These are phyloP conservation scores for Labeo calbasu DNA, from an alignment of 2,797 vertebrate genomes.

Conservation along the genomic window DNA sequence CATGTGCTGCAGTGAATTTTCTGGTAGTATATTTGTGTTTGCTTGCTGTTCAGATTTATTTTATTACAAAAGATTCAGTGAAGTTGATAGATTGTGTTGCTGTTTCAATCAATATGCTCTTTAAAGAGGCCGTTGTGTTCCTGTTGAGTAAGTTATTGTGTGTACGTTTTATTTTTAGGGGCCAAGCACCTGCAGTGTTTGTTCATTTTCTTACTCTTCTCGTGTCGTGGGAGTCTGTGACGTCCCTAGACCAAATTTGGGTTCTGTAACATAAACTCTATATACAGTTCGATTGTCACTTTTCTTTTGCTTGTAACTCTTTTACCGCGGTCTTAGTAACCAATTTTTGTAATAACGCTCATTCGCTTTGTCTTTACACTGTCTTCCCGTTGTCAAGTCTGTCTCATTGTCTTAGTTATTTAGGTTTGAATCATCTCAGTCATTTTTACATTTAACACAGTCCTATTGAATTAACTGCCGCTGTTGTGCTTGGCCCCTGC, in stretches of 20 bases:
- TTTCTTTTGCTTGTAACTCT: conserved; percentile 14
- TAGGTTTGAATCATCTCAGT: neutral
- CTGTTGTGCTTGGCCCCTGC: conserved; percentile 6
- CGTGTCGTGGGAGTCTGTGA: conserved; percentile 47
- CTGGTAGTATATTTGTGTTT: conserved; percentile 59
- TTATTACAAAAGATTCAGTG: conserved; percentile 63
- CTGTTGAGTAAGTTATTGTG: conserved; percentile 75
- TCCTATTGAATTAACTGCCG: neutral
- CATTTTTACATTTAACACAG: neutral
- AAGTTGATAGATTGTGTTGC: conserved; percentile 53
- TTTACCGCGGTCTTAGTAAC: neutral
- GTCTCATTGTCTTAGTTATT: neutral
- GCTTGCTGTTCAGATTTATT: conserved; percentile 60
- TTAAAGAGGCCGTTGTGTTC: conserved; percentile 69
- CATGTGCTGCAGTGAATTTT: conserved; percentile 52
- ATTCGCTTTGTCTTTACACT: neutral
- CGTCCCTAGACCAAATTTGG: neutral
- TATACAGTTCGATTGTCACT: neutral
- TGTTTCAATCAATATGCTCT: conserved; percentile 62
- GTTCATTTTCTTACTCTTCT: neutral
- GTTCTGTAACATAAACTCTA: neutral
- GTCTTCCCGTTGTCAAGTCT: neutral
- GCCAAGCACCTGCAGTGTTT: conserved; percentile 17
- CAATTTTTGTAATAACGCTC: neutral
- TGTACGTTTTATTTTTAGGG: conserved; percentile 64